Percentiles rank a stretch among this genome's conserved stretches.
These are phyloP conservation scores for Drosophila watanabei DNA, from an alignment of 1,140 invertebrate species.

Conservation along the genomic window DNA sequence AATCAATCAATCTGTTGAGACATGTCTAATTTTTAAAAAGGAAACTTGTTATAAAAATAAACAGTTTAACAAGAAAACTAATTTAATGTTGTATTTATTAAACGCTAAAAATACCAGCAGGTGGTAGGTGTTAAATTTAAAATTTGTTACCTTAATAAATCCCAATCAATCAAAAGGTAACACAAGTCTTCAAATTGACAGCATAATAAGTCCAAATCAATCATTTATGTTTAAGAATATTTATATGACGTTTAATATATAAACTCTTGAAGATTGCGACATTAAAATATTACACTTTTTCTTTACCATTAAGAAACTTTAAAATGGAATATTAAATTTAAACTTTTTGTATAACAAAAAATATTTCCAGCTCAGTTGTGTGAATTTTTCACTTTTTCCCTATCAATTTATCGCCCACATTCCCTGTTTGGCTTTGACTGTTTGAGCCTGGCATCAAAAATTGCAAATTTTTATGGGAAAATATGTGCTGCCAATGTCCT, in stretches of 20 bases:
- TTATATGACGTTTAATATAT: not conserved
- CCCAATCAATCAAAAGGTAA: slow-evolving; percentile 2
- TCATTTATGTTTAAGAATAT: not conserved
- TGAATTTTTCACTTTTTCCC: not conserved
- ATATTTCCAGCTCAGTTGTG: not conserved
- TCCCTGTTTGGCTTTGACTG: slow-evolving; percentile 6
- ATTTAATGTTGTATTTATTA: not conserved
- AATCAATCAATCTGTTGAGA: slow-evolving; percentile 16
- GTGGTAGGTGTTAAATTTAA: not conserved
- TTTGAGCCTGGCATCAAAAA: slow-evolving; percentile 32
- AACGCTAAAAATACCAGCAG: not conserved
- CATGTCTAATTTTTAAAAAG: not conserved
- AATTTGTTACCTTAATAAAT: slow-evolving; percentile 9
- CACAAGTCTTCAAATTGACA: not conserved
- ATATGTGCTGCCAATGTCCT: slow-evolving; percentile 32
- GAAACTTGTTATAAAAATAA: not conserved
- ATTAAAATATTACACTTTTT: not conserved
- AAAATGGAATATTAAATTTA: no score
- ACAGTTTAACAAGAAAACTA: not conserved
- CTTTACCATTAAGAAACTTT: not conserved
- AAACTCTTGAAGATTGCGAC: not conserved
- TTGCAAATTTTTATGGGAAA: slow-evolving; percentile 38
- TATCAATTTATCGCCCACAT: slow-evolving; percentile 23
- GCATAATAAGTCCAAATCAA: slow-evolving; percentile 1
- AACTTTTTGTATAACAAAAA: not conserved